Base-by-base conservation (phyloP, 23 tunicate species). In the Trididemnum nubilum region DNA sequence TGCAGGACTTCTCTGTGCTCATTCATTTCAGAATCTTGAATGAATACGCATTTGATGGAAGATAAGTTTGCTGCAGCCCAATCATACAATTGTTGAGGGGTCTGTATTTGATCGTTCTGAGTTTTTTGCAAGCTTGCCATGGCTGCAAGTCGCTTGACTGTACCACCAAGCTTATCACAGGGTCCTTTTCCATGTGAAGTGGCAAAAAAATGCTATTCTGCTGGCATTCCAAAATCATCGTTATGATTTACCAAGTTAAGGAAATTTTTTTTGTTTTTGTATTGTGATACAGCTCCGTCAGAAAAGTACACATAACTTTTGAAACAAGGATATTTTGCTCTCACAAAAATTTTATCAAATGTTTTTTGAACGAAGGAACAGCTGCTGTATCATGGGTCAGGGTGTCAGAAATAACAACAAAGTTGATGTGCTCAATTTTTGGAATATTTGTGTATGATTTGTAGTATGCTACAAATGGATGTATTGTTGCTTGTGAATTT, bases 381-480 rank as follows among this genome's bases (percentile, higher is more conserved):
- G 57, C 57, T 49, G 57, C 57, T 9, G 57, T 49, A 49, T 49
- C 57, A 49, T 49, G 57, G 12, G 57, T 49, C 18, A 49, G 57
- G 12, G 57, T 49, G 18, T 49, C 57, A 49, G 57, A 49, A 49
- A 49, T 49, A 49, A 49, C 57, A 49, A 49, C n/a, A n/a, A n/a
- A n/a, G n/a, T 9, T 49, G 12, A 9, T 49, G 57, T 49, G 57
- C 18, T 49, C 57, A 49, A 49, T 18, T 18, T 49, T 49, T 49
- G 57, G 15, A 9, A 61, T 26, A 15, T 21, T 5, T 21, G 25
- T 26, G 9, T 61, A 4, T 61, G 67, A 12, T 3, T n/a, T 61
- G 67, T 61, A 61, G 67, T 61, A 24, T n/a, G 67, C 26, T 3
- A 61, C 67, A 61, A 61, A 21, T 21, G 67, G 67, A 61, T 61